These are phyloP conservation scores for Acronicta aceris DNA, from an alignment of 2,888 invertebrate genomes.

Conservation along the genomic window DNA sequence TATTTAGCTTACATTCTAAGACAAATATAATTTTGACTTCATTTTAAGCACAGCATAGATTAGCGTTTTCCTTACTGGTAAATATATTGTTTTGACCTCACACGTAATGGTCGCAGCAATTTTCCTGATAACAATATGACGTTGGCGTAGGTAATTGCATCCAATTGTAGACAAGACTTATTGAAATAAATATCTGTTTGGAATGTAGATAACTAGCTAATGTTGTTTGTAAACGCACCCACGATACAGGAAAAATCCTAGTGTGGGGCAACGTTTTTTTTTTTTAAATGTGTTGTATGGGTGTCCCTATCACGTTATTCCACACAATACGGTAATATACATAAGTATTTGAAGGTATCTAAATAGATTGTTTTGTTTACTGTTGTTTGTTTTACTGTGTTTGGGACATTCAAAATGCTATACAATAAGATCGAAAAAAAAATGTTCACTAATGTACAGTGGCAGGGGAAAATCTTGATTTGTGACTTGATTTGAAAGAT, in stretches of 20 bases:
- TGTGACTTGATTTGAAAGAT: no score
- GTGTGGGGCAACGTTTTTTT: no score
- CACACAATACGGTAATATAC: no score
- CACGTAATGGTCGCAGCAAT: slow-evolving; percentile 26
- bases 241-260: no score
- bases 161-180: slow-evolving; percentile 37
- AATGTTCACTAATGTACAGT: no score
- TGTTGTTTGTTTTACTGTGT: no score
- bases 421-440: no score
- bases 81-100: slow-evolving; percentile 45
- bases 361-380: no score
- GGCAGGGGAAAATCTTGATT: no score
- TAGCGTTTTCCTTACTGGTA: slow-evolving; percentile 20
- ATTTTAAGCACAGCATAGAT: slow-evolving; percentile 17
- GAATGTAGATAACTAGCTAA: neutral
- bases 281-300: neutral
- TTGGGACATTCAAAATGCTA: no score
- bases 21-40: slow-evolving; percentile 4
- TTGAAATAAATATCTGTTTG: slow-evolving; percentile 25
- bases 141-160: slow-evolving; percentile 46
- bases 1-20: neutral
- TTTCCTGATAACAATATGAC: slow-evolving; percentile 44
- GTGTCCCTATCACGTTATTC: neutral
- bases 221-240: no score
- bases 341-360: no score